Evolutionary conservation across 2,797 vertebrate genomes (phyloP).

Genomic region (Sebastolobus altivelis): DNA sequence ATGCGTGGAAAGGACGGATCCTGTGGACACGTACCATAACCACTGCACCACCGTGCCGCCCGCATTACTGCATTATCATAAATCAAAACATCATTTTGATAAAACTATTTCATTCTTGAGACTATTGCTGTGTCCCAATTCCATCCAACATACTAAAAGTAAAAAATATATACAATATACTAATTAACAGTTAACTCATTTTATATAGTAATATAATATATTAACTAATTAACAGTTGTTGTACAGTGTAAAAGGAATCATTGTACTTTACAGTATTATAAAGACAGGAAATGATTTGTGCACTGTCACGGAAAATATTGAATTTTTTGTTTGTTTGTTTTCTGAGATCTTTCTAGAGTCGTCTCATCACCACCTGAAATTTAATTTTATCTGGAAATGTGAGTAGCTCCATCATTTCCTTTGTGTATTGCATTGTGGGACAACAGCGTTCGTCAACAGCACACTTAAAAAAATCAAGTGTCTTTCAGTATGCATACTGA

Average conservation of each 20-base stretch:
- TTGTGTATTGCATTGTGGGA: neutral
- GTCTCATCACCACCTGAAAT: neutral
- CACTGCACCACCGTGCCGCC: too few species aligned
- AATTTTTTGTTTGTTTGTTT: constrained; percentile 1
- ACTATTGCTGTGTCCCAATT: neutral
- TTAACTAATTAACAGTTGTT: neutral
- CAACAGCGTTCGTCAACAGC: neutral
- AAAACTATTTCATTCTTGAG: neutral
- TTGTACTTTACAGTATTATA: neutral
- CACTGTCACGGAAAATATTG: neutral
- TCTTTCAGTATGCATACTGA: neutral
- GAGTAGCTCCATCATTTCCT: neutral
- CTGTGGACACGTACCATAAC: too few species aligned
- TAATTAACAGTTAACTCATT: neutral
- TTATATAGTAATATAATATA: too few species aligned
- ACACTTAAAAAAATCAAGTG: neutral
- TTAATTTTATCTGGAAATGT: neutral
- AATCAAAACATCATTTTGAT: neutral
- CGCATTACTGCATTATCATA: too few species aligned
- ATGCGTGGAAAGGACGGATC: too few species aligned
- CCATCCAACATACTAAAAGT: neutral
- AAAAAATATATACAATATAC: neutral
- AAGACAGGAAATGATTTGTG: neutral
- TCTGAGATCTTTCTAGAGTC: neutral
- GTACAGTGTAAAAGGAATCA: neutral